These are phyloP conservation scores for Macaca nemestrina DNA, from an alignment of 2,113 vertebrate species.

Conservation along the genomic window DNA sequence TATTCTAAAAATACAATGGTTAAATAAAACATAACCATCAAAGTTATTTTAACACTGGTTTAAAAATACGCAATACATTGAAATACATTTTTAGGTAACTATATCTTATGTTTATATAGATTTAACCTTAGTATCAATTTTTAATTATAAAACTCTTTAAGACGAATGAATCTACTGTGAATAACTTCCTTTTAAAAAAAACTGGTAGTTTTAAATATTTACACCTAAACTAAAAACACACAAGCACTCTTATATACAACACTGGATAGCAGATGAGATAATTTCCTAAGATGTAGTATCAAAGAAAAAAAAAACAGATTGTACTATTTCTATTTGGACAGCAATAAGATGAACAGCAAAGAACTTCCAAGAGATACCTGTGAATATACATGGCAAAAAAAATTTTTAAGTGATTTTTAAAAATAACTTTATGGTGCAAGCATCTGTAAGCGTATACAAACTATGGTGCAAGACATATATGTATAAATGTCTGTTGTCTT, in stretches of 20 bases:
- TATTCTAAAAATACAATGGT: background rate
- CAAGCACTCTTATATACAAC: slow-evolving; percentile 51
- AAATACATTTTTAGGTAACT: slow-evolving; percentile 28
- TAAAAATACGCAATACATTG: background rate
- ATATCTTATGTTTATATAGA: slow-evolving; percentile 58
- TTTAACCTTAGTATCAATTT: slow-evolving; percentile 46
- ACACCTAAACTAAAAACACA: slow-evolving; percentile 65
- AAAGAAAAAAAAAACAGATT: slow-evolving; percentile 64
- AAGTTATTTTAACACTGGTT: slow-evolving; percentile 11
- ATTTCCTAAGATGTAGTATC: slow-evolving; percentile 58
- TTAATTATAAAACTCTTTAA: slow-evolving; percentile 66
- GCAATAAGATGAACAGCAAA: background rate
- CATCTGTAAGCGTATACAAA: background rate
- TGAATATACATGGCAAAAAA: slow-evolving; percentile 26
- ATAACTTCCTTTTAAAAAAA: slow-evolving; percentile 74
- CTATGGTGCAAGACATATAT: too few species aligned
- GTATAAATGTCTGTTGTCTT: background rate
- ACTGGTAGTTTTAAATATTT: slow-evolving; percentile 72
- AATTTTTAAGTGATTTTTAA: background rate
- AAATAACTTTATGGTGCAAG: background rate
- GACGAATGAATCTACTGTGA: slow-evolving; percentile 66
- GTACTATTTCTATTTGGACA: background rate
- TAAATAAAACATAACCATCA: background rate
- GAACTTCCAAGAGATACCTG: slow-evolving; percentile 56
- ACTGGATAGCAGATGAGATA: slow-evolving; percentile 60